phyloP scores from a whole-genome alignment of 2,888 invertebrate genomes.

The Prenolepis imparis region DNA sequence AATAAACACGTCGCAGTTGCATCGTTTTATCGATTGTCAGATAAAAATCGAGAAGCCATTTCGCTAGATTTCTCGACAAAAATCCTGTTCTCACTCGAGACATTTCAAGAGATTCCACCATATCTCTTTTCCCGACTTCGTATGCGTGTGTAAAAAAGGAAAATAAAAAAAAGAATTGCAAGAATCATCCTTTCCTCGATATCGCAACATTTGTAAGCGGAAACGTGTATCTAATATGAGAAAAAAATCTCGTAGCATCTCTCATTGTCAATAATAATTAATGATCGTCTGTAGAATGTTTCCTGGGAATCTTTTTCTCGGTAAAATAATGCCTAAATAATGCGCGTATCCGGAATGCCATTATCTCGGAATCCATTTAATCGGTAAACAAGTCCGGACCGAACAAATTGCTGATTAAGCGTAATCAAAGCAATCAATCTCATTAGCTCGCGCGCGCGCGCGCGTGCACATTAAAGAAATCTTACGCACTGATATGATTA shows the following conservation, averaged over 20 bases:
- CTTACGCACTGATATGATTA: background rate
- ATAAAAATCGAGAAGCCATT: background rate
- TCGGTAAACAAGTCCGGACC: background rate
- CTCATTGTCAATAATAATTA: background rate
- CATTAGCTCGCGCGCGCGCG: background rate
- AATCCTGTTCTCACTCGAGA: background rate
- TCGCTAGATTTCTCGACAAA: background rate
- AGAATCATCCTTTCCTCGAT: background rate
- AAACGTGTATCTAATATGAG: background rate
- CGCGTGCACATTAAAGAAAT: constrained; percentile 1
- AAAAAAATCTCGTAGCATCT: background rate
- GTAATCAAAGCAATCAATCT: background rate
- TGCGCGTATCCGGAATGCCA: background rate
- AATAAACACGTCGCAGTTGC: background rate
- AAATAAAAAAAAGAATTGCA: background rate
- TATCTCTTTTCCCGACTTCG: background rate
- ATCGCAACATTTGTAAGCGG: background rate
- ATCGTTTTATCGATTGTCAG: background rate
- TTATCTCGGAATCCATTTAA: background rate
- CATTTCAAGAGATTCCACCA: background rate
- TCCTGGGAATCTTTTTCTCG: background rate
- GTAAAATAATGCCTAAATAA: background rate
- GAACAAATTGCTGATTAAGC: constrained; percentile 1
- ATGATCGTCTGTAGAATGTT: background rate
- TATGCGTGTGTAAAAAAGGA: background rate